These are phyloP conservation scores for Desmodus rotundus DNA, from an alignment of 2,113 vertebrate genomes.

Conservation along the genomic window DNA sequence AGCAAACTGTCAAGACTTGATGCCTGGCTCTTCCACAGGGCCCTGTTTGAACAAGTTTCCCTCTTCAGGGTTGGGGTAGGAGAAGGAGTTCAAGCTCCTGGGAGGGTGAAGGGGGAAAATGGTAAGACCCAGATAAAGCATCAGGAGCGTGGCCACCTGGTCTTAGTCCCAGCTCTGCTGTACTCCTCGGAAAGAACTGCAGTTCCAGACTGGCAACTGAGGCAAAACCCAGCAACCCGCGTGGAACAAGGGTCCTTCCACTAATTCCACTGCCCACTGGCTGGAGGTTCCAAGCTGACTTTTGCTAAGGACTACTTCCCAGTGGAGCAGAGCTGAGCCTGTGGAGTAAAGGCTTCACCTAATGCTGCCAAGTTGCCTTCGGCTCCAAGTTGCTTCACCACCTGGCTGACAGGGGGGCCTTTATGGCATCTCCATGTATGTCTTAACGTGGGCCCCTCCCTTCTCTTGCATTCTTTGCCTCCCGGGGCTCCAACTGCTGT, in stretches of 20 bases:
- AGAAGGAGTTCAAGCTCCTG: neutral
- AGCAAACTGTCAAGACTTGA: neutral
- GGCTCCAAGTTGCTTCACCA: neutral
- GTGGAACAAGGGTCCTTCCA: neutral
- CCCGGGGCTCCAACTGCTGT: neutral
- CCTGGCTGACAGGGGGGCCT: neutral
- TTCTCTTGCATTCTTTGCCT: neutral
- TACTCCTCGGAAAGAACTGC: neutral
- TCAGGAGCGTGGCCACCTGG: neutral
- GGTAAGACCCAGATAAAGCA: neutral
- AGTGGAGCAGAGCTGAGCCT: neutral
- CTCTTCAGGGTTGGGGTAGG: neutral
- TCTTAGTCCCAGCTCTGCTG: neutral
- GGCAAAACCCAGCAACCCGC: neutral
- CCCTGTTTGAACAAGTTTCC: neutral
- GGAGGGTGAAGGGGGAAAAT: neutral
- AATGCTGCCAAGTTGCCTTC: neutral
- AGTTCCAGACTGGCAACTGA: neutral
- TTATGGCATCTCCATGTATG: too few species aligned
- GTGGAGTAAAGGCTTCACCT: too few species aligned
- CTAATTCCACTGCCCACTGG: rapidly evolving
- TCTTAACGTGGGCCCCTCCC: neutral
- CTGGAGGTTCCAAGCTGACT: neutral
- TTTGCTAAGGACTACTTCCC: neutral
- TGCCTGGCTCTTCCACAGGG: neutral